Percentiles rank a stretch among this genome's conserved stretches.
These are phyloP conservation scores for Lochmaea crataegi DNA, from an alignment of 2,888 invertebrate species.

Conservation along the genomic window DNA sequence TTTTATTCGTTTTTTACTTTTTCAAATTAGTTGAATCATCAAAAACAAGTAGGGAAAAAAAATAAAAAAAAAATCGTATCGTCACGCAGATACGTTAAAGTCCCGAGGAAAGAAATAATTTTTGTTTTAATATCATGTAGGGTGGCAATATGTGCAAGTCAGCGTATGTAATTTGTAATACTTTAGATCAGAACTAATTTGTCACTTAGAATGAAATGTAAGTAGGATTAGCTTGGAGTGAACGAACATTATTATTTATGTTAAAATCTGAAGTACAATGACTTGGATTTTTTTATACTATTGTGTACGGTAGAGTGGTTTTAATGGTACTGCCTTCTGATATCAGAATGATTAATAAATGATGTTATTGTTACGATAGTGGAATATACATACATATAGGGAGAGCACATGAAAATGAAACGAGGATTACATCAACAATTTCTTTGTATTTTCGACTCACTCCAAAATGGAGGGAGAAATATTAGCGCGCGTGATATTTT, in stretches of 20 bases:
- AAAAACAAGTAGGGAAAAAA: background rate
- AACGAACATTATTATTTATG: slow-evolving; percentile 9
- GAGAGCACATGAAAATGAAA: background rate
- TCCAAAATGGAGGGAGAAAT: too few relatives aligned
- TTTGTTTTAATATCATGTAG: slow-evolving; percentile 17
- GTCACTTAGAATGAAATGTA: slow-evolving; percentile 8
- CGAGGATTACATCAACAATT: background rate
- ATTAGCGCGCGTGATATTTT: too few relatives aligned
- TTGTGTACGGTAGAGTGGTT: slow-evolving; percentile 14
- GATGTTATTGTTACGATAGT: background rate
- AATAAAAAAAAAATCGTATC: slow-evolving; percentile 10
- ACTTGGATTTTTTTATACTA: slow-evolving; percentile 11
- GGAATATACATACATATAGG: background rate
- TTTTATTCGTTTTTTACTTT: too few relatives aligned
- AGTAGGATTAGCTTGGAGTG: background rate
- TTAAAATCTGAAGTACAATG: slow-evolving; percentile 8
- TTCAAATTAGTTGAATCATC: background rate
- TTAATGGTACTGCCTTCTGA: slow-evolving; percentile 6
- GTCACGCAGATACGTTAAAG: slow-evolving; percentile 16
- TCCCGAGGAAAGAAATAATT: slow-evolving; percentile 10
- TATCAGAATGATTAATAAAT: slow-evolving; percentile 11
- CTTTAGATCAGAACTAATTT: slow-evolving; percentile 12
- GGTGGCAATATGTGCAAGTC: slow-evolving; percentile 28
- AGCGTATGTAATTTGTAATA: slow-evolving; percentile 27
- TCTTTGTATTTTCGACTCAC: too few relatives aligned